phyloP scores from a whole-genome alignment of 2,888 invertebrate genomes.

The Idaea biselata region DNA sequence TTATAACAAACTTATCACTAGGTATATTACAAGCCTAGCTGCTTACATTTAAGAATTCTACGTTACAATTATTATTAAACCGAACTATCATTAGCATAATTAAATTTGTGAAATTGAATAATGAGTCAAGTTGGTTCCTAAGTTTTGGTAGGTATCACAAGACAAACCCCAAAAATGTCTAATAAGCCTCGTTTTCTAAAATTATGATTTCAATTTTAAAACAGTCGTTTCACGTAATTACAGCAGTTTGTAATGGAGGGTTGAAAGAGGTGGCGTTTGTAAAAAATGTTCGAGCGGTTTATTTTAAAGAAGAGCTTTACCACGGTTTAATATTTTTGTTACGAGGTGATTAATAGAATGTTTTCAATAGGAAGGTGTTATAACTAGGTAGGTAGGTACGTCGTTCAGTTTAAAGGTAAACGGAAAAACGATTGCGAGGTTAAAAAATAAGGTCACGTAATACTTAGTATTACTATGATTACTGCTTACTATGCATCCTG shows the following conservation, averaged over 20 bases:
- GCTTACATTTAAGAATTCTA: too few relatives aligned
- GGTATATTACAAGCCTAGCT: too few relatives aligned
- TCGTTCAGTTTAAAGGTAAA: too few relatives aligned
- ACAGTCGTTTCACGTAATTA: neutral
- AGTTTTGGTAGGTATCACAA: neutral
- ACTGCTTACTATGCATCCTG: too few relatives aligned
- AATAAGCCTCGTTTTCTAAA: neutral
- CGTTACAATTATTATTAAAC: too few relatives aligned
- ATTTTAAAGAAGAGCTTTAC: neutral
- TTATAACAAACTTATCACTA: too few relatives aligned
- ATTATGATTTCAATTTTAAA: neutral
- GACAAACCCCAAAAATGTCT: neutral
- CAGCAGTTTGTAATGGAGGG: neutral
- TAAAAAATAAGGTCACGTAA: too few relatives aligned
- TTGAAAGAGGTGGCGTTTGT: constrained; percentile 1
- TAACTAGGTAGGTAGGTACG: too few relatives aligned
- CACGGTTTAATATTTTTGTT: neutral
- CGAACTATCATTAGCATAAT: neutral
- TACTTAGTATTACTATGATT: too few relatives aligned
- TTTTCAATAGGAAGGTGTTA: neutral
- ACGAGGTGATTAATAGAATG: neutral
- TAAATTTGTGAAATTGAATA: neutral
- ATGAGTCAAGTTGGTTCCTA: neutral
- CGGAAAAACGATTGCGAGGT: too few relatives aligned
- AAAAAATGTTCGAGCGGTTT: constrained; percentile 1